These are phyloP conservation scores for Zaprionus bogoriensis DNA, from an alignment of 2,888 invertebrate species.

Conservation along the genomic window DNA sequence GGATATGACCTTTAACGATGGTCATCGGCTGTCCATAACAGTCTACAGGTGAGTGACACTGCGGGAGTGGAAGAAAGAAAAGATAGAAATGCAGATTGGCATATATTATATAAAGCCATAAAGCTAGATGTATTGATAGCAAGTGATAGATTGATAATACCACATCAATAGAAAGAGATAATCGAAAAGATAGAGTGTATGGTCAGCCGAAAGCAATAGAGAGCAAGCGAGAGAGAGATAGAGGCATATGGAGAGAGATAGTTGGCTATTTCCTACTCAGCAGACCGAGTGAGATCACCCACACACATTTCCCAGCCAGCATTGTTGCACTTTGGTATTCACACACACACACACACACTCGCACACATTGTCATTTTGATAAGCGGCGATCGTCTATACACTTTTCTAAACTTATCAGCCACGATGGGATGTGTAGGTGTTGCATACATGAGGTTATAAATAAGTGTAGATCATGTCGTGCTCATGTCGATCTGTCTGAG, in stretches of 20 bases:
- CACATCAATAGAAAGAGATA: too few species aligned
- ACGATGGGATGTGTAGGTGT: constrained; percentile 41
- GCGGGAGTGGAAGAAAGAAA: not conserved
- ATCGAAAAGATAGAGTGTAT: not conserved
- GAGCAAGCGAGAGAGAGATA: not conserved
- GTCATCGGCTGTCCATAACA: constrained; percentile 91
- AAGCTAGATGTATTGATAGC: not conserved
- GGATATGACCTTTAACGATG: constrained; percentile 94
- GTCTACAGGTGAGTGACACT: constrained; percentile 85
- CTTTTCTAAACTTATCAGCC: constrained; percentile 61
- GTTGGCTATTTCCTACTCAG: constrained; percentile 20
- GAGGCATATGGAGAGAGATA: too few species aligned
- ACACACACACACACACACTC: not conserved
- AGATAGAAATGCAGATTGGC: not conserved
- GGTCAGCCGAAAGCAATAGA: not conserved
- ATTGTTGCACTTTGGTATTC: constrained; percentile 36
- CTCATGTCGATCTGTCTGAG: constrained; percentile 51
- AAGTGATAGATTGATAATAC: too few species aligned
- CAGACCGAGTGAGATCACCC: constrained; percentile 43
- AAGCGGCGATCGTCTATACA: constrained; percentile 46
- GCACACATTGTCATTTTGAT: constrained; percentile 41
- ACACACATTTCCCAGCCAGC: constrained; percentile 27
- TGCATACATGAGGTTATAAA: constrained; percentile 45
- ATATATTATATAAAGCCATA: not conserved
- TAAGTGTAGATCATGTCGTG: constrained; percentile 60